A percentile compares a stretch with the other conserved stretches of the same genome.
Evolutionary conservation across 2,113 vertebrate species (phyloP).

Genomic region (Equus przewalskii): DNA sequence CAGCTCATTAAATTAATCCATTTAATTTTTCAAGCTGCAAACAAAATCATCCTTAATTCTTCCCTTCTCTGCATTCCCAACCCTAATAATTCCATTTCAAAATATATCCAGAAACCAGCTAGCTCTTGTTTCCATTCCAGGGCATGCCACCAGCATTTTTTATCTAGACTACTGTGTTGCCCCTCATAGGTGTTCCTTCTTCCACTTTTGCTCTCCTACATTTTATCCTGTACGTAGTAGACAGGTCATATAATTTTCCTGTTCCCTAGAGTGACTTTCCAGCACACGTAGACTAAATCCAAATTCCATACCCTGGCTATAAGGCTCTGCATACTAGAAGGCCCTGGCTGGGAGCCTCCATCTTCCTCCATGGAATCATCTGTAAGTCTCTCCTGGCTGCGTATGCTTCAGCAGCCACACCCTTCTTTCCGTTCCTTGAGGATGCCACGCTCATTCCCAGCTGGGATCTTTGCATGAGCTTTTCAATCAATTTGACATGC

Average conservation of each 20-base stretch:
- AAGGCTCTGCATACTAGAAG: background rate
- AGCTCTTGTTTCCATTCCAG: background rate
- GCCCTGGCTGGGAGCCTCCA: background rate
- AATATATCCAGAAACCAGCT: background rate
- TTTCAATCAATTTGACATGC: background rate
- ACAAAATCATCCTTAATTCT: background rate
- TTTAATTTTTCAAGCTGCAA: background rate
- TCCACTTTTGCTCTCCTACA: background rate
- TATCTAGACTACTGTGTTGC: accelerated
- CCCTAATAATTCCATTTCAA: background rate
- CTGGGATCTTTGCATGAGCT: background rate
- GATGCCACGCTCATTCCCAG: background rate
- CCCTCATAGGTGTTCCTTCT: background rate
- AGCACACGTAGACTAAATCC: background rate
- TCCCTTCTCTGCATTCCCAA: background rate
- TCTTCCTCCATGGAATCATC: background rate
- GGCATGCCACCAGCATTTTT: background rate
- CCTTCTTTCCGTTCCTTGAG: background rate
- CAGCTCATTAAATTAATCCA: background rate
- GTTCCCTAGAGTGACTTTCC: background rate
- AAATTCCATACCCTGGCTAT: background rate
- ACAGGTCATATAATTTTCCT: background rate
- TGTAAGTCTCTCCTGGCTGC: background rate
- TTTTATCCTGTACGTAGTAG: background rate
- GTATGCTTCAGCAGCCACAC: background rate